phyloP scores from a whole-genome alignment of 92 coral and sea anemone genomes.

The Blastomussa wellsi region DNA sequence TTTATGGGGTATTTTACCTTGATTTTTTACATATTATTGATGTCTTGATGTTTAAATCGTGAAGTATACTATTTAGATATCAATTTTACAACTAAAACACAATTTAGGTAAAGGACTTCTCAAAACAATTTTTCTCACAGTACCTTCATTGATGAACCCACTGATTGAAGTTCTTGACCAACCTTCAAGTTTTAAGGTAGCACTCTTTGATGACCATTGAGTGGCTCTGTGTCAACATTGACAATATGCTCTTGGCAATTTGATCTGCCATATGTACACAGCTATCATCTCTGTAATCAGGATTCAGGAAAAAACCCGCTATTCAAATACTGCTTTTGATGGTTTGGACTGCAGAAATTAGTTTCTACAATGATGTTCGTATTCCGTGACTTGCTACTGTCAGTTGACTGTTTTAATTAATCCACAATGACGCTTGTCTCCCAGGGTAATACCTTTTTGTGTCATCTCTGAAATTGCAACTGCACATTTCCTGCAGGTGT shows the following conservation, averaged over 20 bases:
- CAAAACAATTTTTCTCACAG: neutral
- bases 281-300: neutral
- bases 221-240: conserved; percentile 2
- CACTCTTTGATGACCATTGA: neutral
- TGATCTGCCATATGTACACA: conserved; percentile 10
- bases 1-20: conserved; percentile 11
- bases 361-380: neutral
- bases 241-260: neutral
- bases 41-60: conserved; percentile 4
- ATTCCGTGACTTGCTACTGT: neutral
- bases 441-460: neutral
- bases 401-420: conserved; percentile 2
- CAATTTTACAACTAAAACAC: neutral
- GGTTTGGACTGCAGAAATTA: neutral
- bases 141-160: conserved; percentile 20
- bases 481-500: conserved; percentile 35
- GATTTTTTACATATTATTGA: neutral
- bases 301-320: neutral
- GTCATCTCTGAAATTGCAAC: conserved; percentile 21
- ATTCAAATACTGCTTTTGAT: neutral
- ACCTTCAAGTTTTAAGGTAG: neutral
- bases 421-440: conserved; percentile 4
- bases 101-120: neutral
- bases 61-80: conserved; percentile 1
- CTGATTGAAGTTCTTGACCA: neutral